Base-by-base conservation (phyloP, 2,797 vertebrate genomes). In the Pangasius larnaudii region DNA sequence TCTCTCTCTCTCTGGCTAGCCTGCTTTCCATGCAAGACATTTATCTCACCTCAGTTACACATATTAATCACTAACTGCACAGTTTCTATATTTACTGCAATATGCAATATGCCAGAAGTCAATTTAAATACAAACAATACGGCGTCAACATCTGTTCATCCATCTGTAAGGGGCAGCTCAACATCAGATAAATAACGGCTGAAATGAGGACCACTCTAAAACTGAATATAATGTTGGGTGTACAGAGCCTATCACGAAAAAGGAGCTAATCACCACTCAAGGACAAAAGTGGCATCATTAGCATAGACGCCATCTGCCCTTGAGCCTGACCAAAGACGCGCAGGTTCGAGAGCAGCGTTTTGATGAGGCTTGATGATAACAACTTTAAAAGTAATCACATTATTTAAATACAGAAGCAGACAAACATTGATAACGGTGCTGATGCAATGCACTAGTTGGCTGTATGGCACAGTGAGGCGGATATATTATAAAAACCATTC, bases 251-350 rank as follows among this genome's bases (percentile, higher is more conserved):
- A 24, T 53, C 65, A 71, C 11, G 14, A 53, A 14, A 84, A 19
- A 84, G 65, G 11, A 56, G 30, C 82, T 69, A 69, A 69, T 71
- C 65, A 84, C 46, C 30, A 84, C 10, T 84, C 63, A 53, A 65
- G 82, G 49, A 84, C 30, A 84, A 53, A 71, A 71, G 82, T 56
- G 30, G 46, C 19, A 71, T 69, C 42, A 53, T 84, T 53, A 71
- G 49, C 63, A 84, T 18, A 49, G 80, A 63, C 13, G 14, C 6
- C 6, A 46, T 53, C 46, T 24, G n/a, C 63, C 63, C 46, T 84
- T 69, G 46, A 84, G 63, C 30, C 63, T 53, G 82, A 22, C 82
- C 19, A 5, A 69, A 4, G 18, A 69, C 14, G 33, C 1, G 4
- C 46, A 30, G 61, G 61, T 51, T 67, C 42, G 3, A 67, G 81